Evolutionary conservation across 2,888 invertebrate genomes (phyloP).

Genomic region (Troides aeacus): DNA sequence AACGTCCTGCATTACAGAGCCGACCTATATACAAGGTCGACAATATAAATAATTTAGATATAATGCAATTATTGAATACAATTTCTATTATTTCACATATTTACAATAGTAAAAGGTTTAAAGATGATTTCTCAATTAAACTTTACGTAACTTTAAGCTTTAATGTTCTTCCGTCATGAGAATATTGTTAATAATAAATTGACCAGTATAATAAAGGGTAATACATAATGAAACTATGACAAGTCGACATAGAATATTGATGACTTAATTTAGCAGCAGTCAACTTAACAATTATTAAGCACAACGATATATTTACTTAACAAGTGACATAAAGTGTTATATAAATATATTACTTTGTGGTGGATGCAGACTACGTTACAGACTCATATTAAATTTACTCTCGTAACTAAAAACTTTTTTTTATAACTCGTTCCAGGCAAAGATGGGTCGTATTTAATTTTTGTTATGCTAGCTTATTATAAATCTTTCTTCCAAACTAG

Average conservation of each 20-base stretch:
- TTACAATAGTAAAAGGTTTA: background rate
- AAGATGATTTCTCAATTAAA: conserved; percentile 12
- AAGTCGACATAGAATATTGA: background rate
- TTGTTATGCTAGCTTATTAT: too few relatives aligned
- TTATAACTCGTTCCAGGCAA: too few relatives aligned
- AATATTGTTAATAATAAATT: conserved; percentile 7
- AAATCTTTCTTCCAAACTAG: too few relatives aligned
- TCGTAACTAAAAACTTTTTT: too few relatives aligned
- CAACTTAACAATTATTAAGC: background rate
- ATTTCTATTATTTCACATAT: background rate
- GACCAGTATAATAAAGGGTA: background rate
- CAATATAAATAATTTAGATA: background rate
- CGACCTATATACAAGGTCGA: background rate
- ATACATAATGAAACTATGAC: conserved; percentile 1
- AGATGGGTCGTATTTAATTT: too few relatives aligned
- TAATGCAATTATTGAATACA: background rate
- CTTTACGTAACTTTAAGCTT: conserved; percentile 14
- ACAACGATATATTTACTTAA: background rate
- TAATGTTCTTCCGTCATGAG: background rate
- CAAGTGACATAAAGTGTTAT: too few relatives aligned
- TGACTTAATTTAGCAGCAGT: background rate
- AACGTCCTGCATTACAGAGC: conserved; percentile 6
- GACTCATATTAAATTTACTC: too few relatives aligned
- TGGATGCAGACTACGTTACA: too few relatives aligned
- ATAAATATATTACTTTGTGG: too few relatives aligned